Conservation (phyloP, 2,888 invertebrate genomes). For the Fragum sueziense region DNA sequence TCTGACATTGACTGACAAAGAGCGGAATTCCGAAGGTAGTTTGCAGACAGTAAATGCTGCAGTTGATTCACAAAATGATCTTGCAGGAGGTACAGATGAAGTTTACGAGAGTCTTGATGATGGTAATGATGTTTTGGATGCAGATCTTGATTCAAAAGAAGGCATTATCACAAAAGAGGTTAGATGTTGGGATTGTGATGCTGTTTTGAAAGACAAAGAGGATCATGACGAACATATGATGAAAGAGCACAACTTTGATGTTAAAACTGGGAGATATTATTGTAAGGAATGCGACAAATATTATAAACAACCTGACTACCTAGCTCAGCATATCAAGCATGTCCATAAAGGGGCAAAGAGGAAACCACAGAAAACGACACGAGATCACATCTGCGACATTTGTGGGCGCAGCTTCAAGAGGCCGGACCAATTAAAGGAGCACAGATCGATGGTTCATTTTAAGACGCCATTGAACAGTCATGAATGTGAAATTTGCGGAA, state of each 20-base stretch:
- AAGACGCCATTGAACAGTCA: conserved; percentile 4
- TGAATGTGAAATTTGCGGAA: conserved; percentile 16
- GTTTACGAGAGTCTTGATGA: not conserved
- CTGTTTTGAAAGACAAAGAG: not conserved
- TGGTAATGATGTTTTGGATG: not conserved
- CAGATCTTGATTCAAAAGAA: not conserved
- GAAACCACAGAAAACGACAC: conserved; percentile 2
- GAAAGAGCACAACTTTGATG: not conserved
- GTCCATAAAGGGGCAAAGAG: conserved; percentile 7
- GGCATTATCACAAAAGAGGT: not conserved
- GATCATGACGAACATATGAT: conserved; percentile 11
- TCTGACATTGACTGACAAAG: not conserved
- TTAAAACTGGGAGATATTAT: conserved; percentile 1
- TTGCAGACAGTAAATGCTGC: not conserved
- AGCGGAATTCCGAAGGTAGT: not conserved
- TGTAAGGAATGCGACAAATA: conserved; percentile 1
- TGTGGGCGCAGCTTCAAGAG: conserved; percentile 26
- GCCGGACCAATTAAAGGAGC: conserved; percentile 14
- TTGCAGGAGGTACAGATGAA: not conserved
- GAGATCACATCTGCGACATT: conserved; percentile 17
- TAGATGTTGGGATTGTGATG: not conserved
- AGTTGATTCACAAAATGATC: not conserved
- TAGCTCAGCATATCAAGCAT: conserved; percentile 6
- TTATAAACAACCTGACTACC: conserved; percentile 12
- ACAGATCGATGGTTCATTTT: conserved; percentile 19